These are phyloP conservation scores for Phanerotoma sp. DNA, from an alignment of 2,888 invertebrate genomes.

Conservation along the genomic window DNA sequence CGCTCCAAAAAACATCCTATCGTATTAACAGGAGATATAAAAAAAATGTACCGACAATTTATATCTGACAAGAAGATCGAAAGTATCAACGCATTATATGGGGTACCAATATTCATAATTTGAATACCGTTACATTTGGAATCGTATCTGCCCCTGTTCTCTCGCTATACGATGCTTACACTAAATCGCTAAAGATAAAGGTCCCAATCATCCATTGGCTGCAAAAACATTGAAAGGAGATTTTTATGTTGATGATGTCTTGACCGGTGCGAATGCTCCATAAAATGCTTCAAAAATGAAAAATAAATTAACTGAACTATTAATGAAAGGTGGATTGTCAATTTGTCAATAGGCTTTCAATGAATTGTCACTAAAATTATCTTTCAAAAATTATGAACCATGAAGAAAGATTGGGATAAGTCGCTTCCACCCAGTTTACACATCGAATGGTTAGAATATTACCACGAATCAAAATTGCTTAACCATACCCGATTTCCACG, in stretches of 20 bases:
- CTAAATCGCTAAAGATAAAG: slow-evolving; percentile 31
- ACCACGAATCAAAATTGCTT: not conserved
- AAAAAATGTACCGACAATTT: slow-evolving; percentile 38
- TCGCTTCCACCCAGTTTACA: slow-evolving; percentile 17
- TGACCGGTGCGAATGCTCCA: slow-evolving; percentile 12
- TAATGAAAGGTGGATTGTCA: not conserved
- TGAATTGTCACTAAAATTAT: slow-evolving; percentile 23
- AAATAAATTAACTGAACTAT: not conserved
- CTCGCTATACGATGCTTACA: slow-evolving; percentile 31
- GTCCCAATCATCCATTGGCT: slow-evolving; percentile 25
- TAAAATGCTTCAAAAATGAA: not conserved
- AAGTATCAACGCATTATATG: slow-evolving; percentile 30
- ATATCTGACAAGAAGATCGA: slow-evolving; percentile 21
- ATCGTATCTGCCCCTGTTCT: slow-evolving; percentile 30
- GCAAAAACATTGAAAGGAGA: slow-evolving; percentile 19
- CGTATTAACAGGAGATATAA: slow-evolving; percentile 37
- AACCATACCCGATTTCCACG: slow-evolving; percentile 15
- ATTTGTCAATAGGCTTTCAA: slow-evolving; percentile 24
- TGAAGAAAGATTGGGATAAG: no score
- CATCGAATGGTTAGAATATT: slow-evolving; percentile 19
- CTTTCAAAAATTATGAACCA: slow-evolving; percentile 23
- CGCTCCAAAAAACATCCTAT: slow-evolving; percentile 30
- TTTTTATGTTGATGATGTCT: slow-evolving; percentile 27
- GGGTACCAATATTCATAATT: not conserved
- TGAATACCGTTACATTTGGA: slow-evolving; percentile 22